phyloP scores from a whole-genome alignment of 1,140 invertebrate genomes.

The Trichogramma pretiosum region DNA sequence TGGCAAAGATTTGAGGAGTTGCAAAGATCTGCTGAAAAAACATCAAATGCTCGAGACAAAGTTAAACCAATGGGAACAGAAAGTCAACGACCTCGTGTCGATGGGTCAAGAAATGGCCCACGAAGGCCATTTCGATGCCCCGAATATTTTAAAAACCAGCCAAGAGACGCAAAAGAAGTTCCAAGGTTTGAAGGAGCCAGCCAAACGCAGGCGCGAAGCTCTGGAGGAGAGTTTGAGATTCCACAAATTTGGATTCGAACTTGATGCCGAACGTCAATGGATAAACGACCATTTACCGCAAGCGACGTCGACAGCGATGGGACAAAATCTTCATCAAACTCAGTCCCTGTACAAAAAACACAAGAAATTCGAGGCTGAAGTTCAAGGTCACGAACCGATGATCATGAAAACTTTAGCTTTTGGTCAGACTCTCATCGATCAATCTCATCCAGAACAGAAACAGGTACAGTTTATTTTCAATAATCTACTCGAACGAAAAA shows the following conservation, averaged over 20 bases:
- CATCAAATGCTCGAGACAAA: slow-evolving; percentile 75
- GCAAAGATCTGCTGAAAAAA: slow-evolving; percentile 79
- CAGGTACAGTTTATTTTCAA: slow-evolving; percentile 46
- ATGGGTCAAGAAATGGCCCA: slow-evolving; percentile 82
- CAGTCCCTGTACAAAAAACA: slow-evolving; percentile 90
- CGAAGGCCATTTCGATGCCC: slow-evolving; percentile 88
- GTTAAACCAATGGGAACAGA: slow-evolving; percentile 65
- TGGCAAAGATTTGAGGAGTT: slow-evolving; percentile 76
- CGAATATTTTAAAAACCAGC: slow-evolving; percentile 72
- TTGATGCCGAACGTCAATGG: slow-evolving; percentile 92
- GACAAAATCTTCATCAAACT: slow-evolving; percentile 81
- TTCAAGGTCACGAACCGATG: slow-evolving; percentile 69
- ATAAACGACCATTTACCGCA: slow-evolving; percentile 81
- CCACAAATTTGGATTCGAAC: slow-evolving; percentile 91
- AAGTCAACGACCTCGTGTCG: slow-evolving; percentile 66
- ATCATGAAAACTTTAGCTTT: slow-evolving; percentile 72
- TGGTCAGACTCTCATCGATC: slow-evolving; percentile 60
- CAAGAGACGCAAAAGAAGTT: slow-evolving; percentile 66
- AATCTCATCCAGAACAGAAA: slow-evolving; percentile 66
- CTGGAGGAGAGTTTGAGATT: slow-evolving; percentile 80
- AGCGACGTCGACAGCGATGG: slow-evolving; percentile 65
- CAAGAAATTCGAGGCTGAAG: slow-evolving; percentile 80
- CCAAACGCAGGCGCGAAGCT: slow-evolving; percentile 58
- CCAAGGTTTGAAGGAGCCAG: slow-evolving; percentile 54
- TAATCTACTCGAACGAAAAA: no score